Evolutionary conservation across 2,797 vertebrate species (phyloP).

Genomic region (Siniperca undulata): DNA sequence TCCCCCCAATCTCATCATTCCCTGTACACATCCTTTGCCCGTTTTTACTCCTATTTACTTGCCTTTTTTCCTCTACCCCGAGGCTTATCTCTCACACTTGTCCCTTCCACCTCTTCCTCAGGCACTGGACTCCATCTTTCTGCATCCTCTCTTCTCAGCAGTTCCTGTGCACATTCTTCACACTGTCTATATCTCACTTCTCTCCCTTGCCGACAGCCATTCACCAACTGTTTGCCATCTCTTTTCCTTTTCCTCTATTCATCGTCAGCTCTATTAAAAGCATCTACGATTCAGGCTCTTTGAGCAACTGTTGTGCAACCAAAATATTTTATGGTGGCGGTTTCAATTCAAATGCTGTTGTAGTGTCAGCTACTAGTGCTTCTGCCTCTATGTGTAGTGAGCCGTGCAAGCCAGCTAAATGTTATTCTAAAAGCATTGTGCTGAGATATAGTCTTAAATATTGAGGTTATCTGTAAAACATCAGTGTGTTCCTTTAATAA

Average conservation of each 20-base stretch:
- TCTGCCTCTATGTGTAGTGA: conserved; percentile 9
- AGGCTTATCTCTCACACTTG: conserved; percentile 30
- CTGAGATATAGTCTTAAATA: conserved; percentile 15
- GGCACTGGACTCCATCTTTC: conserved; percentile 60
- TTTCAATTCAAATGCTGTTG: conserved; percentile 39
- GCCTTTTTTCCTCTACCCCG: not conserved
- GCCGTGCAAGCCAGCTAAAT: conserved; percentile 2
- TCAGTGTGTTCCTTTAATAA: conserved; percentile 24
- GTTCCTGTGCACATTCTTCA: conserved; percentile 66
- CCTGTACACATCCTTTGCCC: conserved; percentile 17
- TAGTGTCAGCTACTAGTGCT: conserved; percentile 22
- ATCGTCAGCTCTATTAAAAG: conserved; percentile 74
- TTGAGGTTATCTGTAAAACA: conserved; percentile 19
- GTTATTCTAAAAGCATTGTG: conserved; percentile 8
- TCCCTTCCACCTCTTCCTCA: conserved; percentile 43
- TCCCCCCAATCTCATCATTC: conserved; percentile 30
- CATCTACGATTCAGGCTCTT: conserved; percentile 62
- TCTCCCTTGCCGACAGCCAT: conserved; percentile 64
- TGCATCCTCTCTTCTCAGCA: conserved; percentile 59
- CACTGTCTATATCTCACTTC: conserved; percentile 66
- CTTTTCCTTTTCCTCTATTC: conserved; percentile 59
- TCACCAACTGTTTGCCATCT: conserved; percentile 69
- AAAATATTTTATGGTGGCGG: conserved; percentile 60
- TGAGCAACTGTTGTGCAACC: conserved; percentile 65
- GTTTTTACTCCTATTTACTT: conserved; percentile 48